phyloP scores from a whole-genome alignment of 2,888 invertebrate species.

The Hypselothyrea guttata region DNA sequence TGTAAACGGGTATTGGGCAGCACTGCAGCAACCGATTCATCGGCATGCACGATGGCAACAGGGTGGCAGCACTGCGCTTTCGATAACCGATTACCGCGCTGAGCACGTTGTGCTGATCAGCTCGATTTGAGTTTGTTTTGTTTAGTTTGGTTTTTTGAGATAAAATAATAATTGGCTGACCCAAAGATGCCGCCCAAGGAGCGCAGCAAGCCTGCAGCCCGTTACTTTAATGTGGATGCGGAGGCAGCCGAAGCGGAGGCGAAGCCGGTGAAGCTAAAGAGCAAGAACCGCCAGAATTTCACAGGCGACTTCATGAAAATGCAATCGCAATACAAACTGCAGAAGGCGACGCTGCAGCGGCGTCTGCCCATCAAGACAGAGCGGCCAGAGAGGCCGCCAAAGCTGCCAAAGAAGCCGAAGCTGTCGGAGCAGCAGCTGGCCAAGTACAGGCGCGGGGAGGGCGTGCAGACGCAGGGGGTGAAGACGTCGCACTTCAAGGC shows the following conservation, averaged over 20 bases:
- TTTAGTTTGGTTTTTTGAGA: no score
- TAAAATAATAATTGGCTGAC: no score
- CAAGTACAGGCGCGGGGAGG: slow-evolving; percentile 86
- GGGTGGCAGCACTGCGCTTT: background rate
- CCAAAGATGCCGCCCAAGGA: slow-evolving; percentile 44
- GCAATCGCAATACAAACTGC: slow-evolving; percentile 33
- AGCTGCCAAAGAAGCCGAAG: slow-evolving; percentile 43
- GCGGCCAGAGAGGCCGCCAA: slow-evolving; percentile 14
- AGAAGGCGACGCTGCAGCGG: background rate
- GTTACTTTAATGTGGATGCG: slow-evolving; percentile 56
- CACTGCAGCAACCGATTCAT: background rate
- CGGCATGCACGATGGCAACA: background rate
- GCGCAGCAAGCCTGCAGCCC: slow-evolving; percentile 44
- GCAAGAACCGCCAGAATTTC: slow-evolving; percentile 63
- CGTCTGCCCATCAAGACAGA: background rate
- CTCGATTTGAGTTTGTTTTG: slow-evolving; percentile 7
- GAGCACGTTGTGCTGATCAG: slow-evolving; percentile 38
- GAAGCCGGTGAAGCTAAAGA: slow-evolving; percentile 62
- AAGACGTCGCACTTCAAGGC: slow-evolving; percentile 86
- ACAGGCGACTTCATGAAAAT: slow-evolving; percentile 73
- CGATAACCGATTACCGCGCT: background rate
- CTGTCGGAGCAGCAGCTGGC: slow-evolving; percentile 65
- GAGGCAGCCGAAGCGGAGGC: slow-evolving; percentile 43
- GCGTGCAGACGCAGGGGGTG: slow-evolving; percentile 84
- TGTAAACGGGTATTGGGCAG: no score